phyloP scores from a whole-genome alignment of 2,113 vertebrate species.

The Aldabrachelys gigantea region DNA sequence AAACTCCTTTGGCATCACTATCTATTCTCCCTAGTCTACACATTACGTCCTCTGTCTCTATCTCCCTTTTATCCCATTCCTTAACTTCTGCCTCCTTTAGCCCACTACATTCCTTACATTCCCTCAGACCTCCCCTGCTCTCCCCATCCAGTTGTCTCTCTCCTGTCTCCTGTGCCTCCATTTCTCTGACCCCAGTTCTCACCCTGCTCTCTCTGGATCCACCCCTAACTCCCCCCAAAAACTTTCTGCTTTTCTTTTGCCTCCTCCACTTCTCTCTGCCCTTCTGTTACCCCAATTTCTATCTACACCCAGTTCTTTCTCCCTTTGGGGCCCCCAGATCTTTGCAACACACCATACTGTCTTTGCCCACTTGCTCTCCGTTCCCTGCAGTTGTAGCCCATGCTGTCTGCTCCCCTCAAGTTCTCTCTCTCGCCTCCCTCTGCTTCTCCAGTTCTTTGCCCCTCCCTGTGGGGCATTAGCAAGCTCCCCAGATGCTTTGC shows the following conservation, averaged over 20 bases:
- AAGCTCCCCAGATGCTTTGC: neutral
- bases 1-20: neutral
- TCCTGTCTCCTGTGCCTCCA: neutral
- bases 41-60: neutral
- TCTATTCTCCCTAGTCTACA: neutral
- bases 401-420: neutral
- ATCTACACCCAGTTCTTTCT: neutral
- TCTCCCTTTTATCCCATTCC: neutral
- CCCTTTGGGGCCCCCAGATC: neutral
- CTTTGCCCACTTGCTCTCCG: neutral
- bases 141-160: neutral
- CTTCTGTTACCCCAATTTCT: neutral
- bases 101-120: neutral
- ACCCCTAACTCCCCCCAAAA: accelerated
- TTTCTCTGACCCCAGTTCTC: neutral
- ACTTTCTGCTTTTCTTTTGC: neutral
- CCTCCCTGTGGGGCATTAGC: neutral
- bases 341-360: neutral
- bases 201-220: neutral
- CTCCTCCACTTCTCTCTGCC: neutral
- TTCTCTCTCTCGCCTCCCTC: neutral
- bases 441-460: neutral
- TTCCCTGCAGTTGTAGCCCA: neutral
- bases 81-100: neutral
- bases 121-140: neutral